phyloP scores from a whole-genome alignment of 2,113 vertebrate genomes.

The Cyprinodon variegatus region DNA sequence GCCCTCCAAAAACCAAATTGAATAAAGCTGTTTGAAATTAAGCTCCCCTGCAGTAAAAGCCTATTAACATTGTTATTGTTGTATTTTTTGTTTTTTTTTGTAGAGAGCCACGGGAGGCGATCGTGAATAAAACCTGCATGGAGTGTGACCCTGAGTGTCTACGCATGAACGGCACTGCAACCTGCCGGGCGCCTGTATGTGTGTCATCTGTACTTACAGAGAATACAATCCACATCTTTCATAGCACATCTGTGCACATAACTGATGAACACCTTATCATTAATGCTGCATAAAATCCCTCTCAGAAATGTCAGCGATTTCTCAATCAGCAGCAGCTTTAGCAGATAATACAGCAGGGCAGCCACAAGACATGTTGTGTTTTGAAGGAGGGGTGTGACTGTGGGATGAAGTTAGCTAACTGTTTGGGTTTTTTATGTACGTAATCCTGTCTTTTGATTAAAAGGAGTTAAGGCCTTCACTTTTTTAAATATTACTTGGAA shows the following conservation, averaged over 20 bases:
- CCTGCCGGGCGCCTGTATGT: conserved; percentile 87
- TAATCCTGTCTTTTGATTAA: conserved; percentile 24
- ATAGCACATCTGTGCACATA: neutral
- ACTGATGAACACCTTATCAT: conserved; percentile 18
- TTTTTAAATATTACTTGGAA: neutral
- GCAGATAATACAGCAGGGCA: conserved; percentile 23
- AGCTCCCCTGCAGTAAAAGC: neutral
- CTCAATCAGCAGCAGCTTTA: conserved; percentile 28
- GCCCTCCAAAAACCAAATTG: conserved; percentile 44
- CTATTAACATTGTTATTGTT: conserved; percentile 19
- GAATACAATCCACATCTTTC: neutral
- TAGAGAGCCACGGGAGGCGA: conserved; percentile 84
- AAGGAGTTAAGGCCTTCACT: conserved; percentile 25
- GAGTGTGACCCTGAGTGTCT: conserved; percentile 87
- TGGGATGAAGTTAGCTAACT: conserved; percentile 5
- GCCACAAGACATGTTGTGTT: conserved; percentile 45
- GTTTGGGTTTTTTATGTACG: conserved; percentile 13
- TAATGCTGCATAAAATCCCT: conserved; percentile 20
- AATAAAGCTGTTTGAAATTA: conserved; percentile 36
- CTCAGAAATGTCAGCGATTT: conserved; percentile 19
- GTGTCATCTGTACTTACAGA: neutral
- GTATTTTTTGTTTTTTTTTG: conserved; percentile 9
- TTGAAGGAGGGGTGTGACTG: conserved; percentile 31
- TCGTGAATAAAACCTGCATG: conserved; percentile 79
- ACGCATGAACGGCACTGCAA: conserved; percentile 79